These are phyloP conservation scores for Leguminivora glycinivorella DNA, from an alignment of 1,140 invertebrate genomes.

Conservation along the genomic window DNA sequence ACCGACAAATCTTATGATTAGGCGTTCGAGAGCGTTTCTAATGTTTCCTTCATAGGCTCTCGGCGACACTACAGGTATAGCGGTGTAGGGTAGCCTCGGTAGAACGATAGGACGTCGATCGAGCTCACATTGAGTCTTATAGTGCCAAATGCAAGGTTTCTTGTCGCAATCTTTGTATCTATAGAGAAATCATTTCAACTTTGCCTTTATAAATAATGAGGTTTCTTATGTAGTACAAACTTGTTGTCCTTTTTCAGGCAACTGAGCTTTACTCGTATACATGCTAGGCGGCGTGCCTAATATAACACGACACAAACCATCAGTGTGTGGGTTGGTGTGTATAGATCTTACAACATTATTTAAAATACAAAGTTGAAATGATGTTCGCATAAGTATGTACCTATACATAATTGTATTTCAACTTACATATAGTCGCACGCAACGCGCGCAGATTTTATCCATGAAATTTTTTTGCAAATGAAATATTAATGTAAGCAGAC, in stretches of 20 bases:
- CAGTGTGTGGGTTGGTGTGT: too few species aligned
- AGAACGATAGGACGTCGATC: constrained; percentile 31
- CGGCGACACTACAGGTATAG: constrained; percentile 17
- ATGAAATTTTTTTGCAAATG: constrained; percentile 33
- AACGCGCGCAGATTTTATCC: constrained; percentile 12
- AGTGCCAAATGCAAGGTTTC: constrained; percentile 34
- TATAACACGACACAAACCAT: too few species aligned
- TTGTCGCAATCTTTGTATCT: constrained; percentile 26
- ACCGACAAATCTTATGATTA: constrained; percentile 17
- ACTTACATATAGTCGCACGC: constrained; percentile 10
- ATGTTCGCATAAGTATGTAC: constrained; percentile 35
- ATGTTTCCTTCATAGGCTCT: constrained; percentile 8
- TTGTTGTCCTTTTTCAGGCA: too few species aligned
- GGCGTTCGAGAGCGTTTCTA: constrained; percentile 10
- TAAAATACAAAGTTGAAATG: background rate
- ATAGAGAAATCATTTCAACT: constrained; percentile 30
- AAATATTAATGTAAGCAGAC: constrained; percentile 39
- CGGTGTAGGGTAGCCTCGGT: constrained; percentile 16
- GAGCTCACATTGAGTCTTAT: constrained; percentile 36
- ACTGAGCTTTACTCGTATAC: too few species aligned
- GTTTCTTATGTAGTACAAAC: background rate
- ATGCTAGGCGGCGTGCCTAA: too few species aligned
- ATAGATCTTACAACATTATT: too few species aligned
- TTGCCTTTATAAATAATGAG: constrained; percentile 25
- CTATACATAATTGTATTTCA: constrained; percentile 32